These are phyloP conservation scores for Drosophila simulans DNA, from an alignment of 1,140 invertebrate species.

Conservation along the genomic window DNA sequence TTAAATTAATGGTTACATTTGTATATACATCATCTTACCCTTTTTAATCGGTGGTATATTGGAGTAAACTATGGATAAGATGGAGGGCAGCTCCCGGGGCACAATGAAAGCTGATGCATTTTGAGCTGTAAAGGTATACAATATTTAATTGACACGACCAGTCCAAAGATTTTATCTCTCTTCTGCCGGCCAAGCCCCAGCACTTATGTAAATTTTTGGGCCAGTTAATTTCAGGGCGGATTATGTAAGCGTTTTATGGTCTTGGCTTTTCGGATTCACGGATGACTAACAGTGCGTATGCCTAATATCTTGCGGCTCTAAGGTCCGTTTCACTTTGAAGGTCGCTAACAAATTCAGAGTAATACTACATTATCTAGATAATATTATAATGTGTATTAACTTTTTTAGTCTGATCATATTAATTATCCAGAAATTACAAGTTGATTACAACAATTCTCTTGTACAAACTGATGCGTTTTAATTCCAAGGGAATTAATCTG, in stretches of 20 bases:
- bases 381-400: too few relatives aligned
- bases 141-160: conserved; percentile 27
- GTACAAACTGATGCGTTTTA: too few relatives aligned
- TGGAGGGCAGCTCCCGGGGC: conserved; percentile 90
- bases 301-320: not conserved
- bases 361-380: not conserved
- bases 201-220: conserved; percentile 39
- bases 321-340: conserved; percentile 37
- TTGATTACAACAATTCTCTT: not conserved
- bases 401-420: too few relatives aligned
- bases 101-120: conserved; percentile 86
- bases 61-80: conserved; percentile 91
- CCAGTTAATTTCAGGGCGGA: conserved; percentile 5
- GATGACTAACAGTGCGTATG: conserved; percentile 35
- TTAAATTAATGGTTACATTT: not conserved
- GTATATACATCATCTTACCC: conserved; percentile 86
- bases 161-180: conserved; percentile 12
- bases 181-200: conserved; percentile 14
- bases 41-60: conserved; percentile 94
- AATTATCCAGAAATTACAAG: not conserved
- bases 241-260: conserved; percentile 29
- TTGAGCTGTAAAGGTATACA: conserved; percentile 48
- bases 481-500: too few relatives aligned
- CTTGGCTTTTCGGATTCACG: conserved; percentile 8
- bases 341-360: conserved; percentile 16